These are phyloP conservation scores for Drosophila busckii DNA, from an alignment of 1,140 invertebrate genomes.

Conservation along the genomic window DNA sequence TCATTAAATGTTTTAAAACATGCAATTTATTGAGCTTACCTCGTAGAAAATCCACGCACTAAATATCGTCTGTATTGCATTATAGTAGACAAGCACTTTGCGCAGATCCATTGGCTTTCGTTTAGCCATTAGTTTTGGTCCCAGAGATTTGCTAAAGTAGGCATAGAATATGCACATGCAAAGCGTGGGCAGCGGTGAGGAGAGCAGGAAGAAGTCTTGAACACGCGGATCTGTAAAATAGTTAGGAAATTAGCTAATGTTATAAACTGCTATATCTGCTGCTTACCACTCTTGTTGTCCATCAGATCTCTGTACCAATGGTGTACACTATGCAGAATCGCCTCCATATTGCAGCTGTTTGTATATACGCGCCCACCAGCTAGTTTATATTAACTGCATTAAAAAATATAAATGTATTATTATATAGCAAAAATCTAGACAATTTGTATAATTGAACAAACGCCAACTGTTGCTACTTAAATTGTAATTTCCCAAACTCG, in stretches of 20 bases:
- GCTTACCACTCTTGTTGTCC: conserved; percentile 89
- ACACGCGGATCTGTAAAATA: conserved; percentile 91
- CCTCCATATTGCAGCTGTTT: conserved; percentile 54
- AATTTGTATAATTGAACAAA: too few species aligned
- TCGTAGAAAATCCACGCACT: conserved; percentile 96
- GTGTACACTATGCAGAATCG: conserved; percentile 82
- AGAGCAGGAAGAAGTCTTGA: conserved; percentile 94
- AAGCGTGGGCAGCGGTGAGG: conserved; percentile 92
- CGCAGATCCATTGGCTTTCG: conserved; percentile 92
- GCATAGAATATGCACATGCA: conserved; percentile 90
- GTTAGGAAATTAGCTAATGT: neutral
- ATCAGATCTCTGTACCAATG: conserved; percentile 88
- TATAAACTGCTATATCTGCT: too few species aligned
- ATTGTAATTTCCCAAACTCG: too few species aligned
- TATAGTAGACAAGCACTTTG: conserved; percentile 90
- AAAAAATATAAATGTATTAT: too few species aligned
- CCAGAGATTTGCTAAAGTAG: conserved; percentile 90
- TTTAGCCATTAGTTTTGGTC: conserved; percentile 93
- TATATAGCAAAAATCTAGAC: too few species aligned
- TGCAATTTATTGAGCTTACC: conserved; percentile 79
- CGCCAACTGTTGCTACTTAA: too few species aligned
- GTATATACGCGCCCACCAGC: too few species aligned
- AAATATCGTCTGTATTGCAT: conserved; percentile 92
- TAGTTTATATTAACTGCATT: too few species aligned
- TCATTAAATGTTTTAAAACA: conserved; percentile 1